Percentiles rank a stretch among this genome's conserved stretches.
Evolutionary conservation across 2,888 invertebrate species (phyloP).

Genomic region (Cephus pygmeus): DNA sequence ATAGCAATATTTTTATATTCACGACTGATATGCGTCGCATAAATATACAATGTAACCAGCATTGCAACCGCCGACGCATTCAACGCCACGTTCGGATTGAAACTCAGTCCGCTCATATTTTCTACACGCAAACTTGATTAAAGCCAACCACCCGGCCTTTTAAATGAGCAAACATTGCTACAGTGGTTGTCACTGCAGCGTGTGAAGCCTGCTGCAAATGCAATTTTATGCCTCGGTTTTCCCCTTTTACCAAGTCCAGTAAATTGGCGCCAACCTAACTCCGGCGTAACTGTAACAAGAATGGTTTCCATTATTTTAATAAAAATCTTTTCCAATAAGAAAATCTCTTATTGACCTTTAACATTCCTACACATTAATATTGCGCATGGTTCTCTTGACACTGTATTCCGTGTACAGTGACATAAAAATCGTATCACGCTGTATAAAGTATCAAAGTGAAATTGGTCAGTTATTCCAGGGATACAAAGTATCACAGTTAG

Average conservation of each 20-base stretch:
- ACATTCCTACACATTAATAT: too few relatives aligned
- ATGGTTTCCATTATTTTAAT: not conserved
- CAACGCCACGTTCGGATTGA: slow-evolving; percentile 37
- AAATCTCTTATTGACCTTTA: not conserved
- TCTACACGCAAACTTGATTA: slow-evolving; percentile 38
- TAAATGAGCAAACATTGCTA: slow-evolving; percentile 31
- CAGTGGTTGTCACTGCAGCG: slow-evolving; percentile 14
- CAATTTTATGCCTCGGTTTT: slow-evolving; percentile 45
- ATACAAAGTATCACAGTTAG: not conserved
- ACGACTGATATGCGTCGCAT: slow-evolving; percentile 36
- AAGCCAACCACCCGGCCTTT: slow-evolving; percentile 31
- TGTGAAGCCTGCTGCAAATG: slow-evolving; percentile 30
- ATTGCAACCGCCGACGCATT: slow-evolving; percentile 21
- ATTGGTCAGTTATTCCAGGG: not conserved
- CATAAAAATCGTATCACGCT: not conserved
- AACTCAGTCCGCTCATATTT: slow-evolving; percentile 41
- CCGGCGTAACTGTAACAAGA: not conserved
- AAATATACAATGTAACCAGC: slow-evolving; percentile 43
- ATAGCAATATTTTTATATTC: not conserved
- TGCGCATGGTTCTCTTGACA: too few relatives aligned
- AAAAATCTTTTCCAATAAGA: not conserved
- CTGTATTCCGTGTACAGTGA: too few relatives aligned
- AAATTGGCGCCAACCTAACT: not conserved
- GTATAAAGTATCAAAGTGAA: not conserved
- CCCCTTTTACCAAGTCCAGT: slow-evolving; percentile 21